Conservation (phyloP, 2,797 vertebrate genomes). For the Danio jaintianensis region DNA sequence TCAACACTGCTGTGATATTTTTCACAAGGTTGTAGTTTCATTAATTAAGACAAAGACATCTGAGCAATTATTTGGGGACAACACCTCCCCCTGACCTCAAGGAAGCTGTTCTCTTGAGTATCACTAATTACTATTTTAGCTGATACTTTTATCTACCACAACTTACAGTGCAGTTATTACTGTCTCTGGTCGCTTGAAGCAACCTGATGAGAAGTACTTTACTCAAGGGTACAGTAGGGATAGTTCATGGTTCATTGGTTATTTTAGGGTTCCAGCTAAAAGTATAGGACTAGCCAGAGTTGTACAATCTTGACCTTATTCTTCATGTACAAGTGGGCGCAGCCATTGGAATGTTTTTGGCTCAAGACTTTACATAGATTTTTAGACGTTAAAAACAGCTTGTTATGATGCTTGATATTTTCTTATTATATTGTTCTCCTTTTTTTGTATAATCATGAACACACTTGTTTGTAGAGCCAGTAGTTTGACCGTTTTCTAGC, state of each 20-base stretch:
- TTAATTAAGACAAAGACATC: neutral
- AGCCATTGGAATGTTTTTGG: too few species aligned
- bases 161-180: neutral
- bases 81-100: slow-evolving; percentile 1
- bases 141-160: neutral
- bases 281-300: neutral
- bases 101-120: neutral
- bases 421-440: too few species aligned
- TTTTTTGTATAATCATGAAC: too few species aligned
- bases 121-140: neutral
- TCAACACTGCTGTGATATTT: neutral
- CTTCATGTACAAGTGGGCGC: too few species aligned
- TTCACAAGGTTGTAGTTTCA: neutral
- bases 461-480: too few species aligned
- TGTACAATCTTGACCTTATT: too few species aligned
- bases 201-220: neutral
- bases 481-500: too few species aligned
- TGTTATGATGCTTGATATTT: too few species aligned
- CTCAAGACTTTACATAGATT: too few species aligned
- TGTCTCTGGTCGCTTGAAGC: neutral
- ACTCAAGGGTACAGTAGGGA: neutral
- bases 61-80: neutral
- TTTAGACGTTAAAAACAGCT: too few species aligned
- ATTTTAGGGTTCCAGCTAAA: neutral
- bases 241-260: neutral